Evolutionary conservation across 1,140 invertebrate species (phyloP), one percentile per base, ranked within the genome.

Genomic region (Meloidogyne chitwoodi): DNA sequence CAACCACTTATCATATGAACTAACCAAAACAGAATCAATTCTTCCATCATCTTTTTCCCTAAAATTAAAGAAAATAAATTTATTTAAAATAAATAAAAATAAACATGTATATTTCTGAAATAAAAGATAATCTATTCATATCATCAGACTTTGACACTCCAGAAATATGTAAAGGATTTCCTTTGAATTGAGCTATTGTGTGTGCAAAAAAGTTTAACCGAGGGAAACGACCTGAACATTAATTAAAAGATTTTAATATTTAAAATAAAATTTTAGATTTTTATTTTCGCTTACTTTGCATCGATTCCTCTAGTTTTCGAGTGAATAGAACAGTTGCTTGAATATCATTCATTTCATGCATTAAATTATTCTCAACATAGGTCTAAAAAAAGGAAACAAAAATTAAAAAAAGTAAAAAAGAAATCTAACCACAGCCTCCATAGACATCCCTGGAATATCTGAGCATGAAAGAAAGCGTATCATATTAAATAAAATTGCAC

Each of bases 241-340:
- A n/a, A n/a, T n/a, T n/a, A 38, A 38, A 3, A 38, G 34, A 38
- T 38, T 0, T 38, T 38, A 8, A 10, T 10, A 3, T 38, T 38
- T 8, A 38, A 10, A 10, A 10, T 3, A 4, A 8, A 8, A 38
- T 8, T 38, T 38, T 38, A 38, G 10, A 38, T 38, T 31, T 3
- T 31, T 38, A 8, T 38, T 38, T 38, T 8, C 34, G 10, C 48
- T 56, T 41, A 66, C 79, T 84, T 16, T 76, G 64, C 38, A 85
- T 29, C 75, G 78, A 81, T 27, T 84, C 82, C 62, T 82, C 74
- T 85, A 97, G 96, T 90, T 96, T 92, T 38, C 93, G 89, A 0
- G 94, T 93, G 89, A 97, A 97, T 41, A 92, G 91, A 26, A 94
- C 93, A 0, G 93, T 93, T 4, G 95, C 95, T 89, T 99, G 95